Conservation (phyloP, 1,140 invertebrate species). For the Plectrocnemia conspersa region DNA sequence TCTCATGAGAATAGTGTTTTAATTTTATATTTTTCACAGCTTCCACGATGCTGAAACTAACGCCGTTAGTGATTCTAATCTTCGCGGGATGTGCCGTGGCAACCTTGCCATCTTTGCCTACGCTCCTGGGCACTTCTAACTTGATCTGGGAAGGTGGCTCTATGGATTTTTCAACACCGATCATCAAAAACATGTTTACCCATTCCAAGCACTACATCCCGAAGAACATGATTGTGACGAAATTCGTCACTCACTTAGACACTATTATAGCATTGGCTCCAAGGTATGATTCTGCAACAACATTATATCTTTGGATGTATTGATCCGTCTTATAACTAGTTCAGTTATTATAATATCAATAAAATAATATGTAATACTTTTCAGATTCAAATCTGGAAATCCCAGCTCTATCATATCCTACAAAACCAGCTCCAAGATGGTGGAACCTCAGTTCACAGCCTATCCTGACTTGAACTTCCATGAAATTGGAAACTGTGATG, state of each 20-base stretch:
- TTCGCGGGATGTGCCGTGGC: background rate
- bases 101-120: conserved; percentile 3
- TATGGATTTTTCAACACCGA: conserved; percentile 10
- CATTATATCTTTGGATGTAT: background rate
- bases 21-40: too few species aligned
- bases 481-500: conserved; percentile 40
- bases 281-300: conserved; percentile 18
- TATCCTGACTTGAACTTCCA: conserved; percentile 43
- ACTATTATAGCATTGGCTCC: conserved; percentile 45
- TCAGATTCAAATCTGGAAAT: conserved; percentile 23
- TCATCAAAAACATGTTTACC: conserved; percentile 37
- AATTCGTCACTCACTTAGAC: conserved; percentile 53
- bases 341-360: background rate
- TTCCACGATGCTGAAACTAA: too few species aligned
- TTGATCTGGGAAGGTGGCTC: conserved; percentile 26
- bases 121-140: background rate
- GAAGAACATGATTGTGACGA: conserved; percentile 57
- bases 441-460: conserved; percentile 32
- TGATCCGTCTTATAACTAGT: background rate
- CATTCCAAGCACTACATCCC: conserved; percentile 52
- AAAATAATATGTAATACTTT: background rate
- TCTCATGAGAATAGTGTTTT: too few species aligned
- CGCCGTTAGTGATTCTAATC: background rate
- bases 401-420: conserved; percentile 18
- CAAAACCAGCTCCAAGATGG: conserved; percentile 6